These are phyloP conservation scores for Cyanoliseus patagonus DNA, from an alignment of 2,113 vertebrate species.

Conservation along the genomic window DNA sequence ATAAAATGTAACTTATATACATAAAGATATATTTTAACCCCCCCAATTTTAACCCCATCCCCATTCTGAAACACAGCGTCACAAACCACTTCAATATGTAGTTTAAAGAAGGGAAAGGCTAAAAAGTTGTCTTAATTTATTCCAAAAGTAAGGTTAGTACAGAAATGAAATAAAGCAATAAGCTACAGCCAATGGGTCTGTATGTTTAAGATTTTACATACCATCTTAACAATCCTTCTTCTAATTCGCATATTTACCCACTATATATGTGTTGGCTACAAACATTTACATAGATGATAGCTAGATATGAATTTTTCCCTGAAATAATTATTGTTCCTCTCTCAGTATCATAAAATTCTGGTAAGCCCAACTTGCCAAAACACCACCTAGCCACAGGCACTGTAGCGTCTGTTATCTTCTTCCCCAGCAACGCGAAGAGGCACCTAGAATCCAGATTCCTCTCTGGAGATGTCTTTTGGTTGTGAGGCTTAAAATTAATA, in stretches of 20 bases:
- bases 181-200: neutral
- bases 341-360: neutral
- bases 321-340: neutral
- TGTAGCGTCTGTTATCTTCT: neutral
- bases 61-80: neutral
- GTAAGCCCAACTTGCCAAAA: neutral
- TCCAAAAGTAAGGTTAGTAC: neutral
- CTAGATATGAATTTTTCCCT: neutral
- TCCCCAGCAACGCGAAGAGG: neutral
- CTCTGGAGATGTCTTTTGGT: neutral
- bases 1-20: neutral
- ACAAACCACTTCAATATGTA: neutral
- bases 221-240: neutral
- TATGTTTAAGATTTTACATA: neutral
- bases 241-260: neutral
- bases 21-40: neutral
- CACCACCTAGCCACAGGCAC: neutral
- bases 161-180: neutral
- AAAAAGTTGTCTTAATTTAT: neutral
- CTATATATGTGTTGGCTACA: neutral
- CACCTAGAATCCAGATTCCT: neutral
- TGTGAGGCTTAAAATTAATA: neutral
- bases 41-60: neutral
- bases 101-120: neutral
- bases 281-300: neutral